Evolutionary conservation across 2,888 invertebrate genomes (phyloP).

Genomic region (Bibio marci): DNA sequence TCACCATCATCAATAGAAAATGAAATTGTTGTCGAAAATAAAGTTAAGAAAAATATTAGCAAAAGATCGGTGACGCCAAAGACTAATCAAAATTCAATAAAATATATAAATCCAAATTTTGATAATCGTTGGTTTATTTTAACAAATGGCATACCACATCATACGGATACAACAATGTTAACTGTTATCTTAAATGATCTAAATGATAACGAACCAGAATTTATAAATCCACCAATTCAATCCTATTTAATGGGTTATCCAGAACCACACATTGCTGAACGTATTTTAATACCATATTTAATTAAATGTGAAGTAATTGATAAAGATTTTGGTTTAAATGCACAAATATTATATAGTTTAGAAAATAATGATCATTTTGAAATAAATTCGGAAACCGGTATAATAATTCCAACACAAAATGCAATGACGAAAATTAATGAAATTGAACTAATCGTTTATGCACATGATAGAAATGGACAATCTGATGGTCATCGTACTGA

Average conservation of each 20-base stretch:
- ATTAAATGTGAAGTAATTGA: constrained; percentile 14
- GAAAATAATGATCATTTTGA: constrained; percentile 13
- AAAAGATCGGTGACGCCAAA: no score
- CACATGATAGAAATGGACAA: constrained; percentile 10
- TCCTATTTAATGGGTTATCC: constrained; percentile 15
- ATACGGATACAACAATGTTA: constrained; percentile 13
- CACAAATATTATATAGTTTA: constrained; percentile 13
- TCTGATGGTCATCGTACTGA: no score
- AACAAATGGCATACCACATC: constrained; percentile 12
- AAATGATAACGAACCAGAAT: constrained; percentile 17
- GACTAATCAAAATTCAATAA: no score
- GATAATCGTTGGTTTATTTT: constrained; percentile 7
- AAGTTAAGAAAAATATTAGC: no score
- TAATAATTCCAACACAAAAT: constrained; percentile 14
- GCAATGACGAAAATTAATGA: constrained; percentile 9
- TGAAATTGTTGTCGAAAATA: no score
- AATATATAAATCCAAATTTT: background rate
- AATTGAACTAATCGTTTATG: constrained; percentile 12
- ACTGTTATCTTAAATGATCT: constrained; percentile 15
- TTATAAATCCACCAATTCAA: constrained; percentile 9
- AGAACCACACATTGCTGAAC: constrained; percentile 8
- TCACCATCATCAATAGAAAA: no score
- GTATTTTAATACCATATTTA: constrained; percentile 14
- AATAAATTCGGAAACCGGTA: constrained; percentile 14
- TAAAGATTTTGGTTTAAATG: constrained; percentile 15